phyloP scores from a whole-genome alignment of 2,113 vertebrate genomes.

The Hystrix brachyura region DNA sequence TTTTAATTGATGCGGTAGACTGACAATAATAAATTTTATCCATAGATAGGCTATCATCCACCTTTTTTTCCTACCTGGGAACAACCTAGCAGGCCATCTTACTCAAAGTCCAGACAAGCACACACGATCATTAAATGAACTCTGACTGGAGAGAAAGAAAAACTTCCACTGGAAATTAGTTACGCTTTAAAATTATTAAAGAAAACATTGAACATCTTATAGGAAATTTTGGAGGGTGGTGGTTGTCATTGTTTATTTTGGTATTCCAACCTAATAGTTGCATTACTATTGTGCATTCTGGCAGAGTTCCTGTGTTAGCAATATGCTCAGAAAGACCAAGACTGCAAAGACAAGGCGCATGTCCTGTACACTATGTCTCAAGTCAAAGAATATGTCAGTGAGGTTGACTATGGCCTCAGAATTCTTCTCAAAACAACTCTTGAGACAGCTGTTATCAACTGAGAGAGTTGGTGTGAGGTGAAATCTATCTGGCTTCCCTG shows the following conservation, averaged over 20 bases:
- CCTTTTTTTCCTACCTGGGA: neutral
- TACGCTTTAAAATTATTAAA: neutral
- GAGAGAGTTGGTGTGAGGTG: neutral
- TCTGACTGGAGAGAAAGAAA: neutral
- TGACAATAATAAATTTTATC: conserved; percentile 10
- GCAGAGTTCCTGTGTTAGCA: neutral
- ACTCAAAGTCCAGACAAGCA: neutral
- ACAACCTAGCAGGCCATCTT: neutral
- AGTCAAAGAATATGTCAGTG: neutral
- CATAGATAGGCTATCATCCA: neutral
- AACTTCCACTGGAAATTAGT: neutral
- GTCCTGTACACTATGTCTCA: neutral
- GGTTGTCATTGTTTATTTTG: neutral
- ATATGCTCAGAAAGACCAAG: neutral
- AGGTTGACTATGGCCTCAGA: neutral
- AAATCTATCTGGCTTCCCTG: neutral
- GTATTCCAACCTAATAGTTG: neutral
- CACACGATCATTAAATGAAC: neutral
- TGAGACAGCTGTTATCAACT: neutral
- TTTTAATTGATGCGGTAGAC: neutral
- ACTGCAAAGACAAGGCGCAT: neutral
- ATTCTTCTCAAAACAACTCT: neutral
- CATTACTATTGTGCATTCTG: neutral
- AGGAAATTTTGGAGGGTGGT: neutral
- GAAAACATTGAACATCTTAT: neutral